Base-by-base conservation (phyloP, 2,888 invertebrate genomes). In the Cyclophora punctaria region DNA sequence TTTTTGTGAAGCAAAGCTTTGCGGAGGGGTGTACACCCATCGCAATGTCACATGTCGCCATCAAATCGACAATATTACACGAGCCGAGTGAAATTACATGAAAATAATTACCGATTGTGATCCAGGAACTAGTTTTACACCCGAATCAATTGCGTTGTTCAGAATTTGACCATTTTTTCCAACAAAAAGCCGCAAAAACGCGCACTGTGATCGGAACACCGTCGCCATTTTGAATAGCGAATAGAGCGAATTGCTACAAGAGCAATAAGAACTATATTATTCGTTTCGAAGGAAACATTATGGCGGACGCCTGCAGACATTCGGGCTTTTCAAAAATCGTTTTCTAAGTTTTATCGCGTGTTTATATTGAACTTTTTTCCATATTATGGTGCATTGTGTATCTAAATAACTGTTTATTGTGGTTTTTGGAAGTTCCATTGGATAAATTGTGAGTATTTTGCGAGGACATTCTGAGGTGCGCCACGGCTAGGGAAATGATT, bases 161-260 rank as follows among this genome's bases (percentile, higher is more conserved):
- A 81, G 70, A 78, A 83, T 87, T 77, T 78, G 80, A 64, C 69
- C 71, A 64, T 73, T 76, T 85, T 87, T 87, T 87, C 85, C 80
- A 66, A 59, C 68, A 75, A 87, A 86, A 89, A 85, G 76, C 70
- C 84, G 83, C 76, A 79, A 76, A 80, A 88, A 86, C 72, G 85
- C 86, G 80, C 80, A 80, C 80, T 74, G 87, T 74, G 87, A 79
- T 79, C 88, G 84, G 82, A 81, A 80, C 84, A 87, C 84, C 69
- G 89, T 84, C 89, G 89, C 89, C 89, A 89, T 89, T 87, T 89
- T 89, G 89, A 87, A 89, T 89, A 89, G 89, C 89, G 88, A 89
- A 88, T 89, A 89, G 89, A 89, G 87, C 80, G 81, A 83, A 83
- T 83, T 81, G 86, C 84, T 85, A 80, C 84, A 85, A 85, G 84